Conservation (phyloP, 2,888 invertebrate species). For the Oegoconia quadripuncta region DNA sequence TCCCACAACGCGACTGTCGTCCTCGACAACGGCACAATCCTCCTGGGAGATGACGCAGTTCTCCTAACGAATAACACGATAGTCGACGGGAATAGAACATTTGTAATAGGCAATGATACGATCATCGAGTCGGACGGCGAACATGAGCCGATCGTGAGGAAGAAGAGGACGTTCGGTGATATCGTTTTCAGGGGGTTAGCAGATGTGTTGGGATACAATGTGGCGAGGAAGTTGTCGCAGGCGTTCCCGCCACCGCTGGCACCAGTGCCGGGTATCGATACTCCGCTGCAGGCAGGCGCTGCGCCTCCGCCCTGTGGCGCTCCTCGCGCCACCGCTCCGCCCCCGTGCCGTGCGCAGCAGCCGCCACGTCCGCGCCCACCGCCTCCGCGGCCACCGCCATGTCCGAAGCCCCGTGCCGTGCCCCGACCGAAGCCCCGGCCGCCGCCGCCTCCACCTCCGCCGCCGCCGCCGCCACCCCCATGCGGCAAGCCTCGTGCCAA, state of each 20-base stretch:
- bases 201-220: slow-evolving; percentile 67
- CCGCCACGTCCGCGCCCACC: slow-evolving; percentile 28
- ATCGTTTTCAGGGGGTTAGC: slow-evolving; percentile 73
- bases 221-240: slow-evolving; percentile 53
- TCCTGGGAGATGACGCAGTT: slow-evolving; percentile 22
- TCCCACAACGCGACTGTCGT: slow-evolving; percentile 20
- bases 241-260: slow-evolving; percentile 66
- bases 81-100: slow-evolving; percentile 23
- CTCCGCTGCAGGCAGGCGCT: slow-evolving; percentile 48
- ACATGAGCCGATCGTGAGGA: slow-evolving; percentile 59
- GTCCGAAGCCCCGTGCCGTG: slow-evolving; percentile 30
- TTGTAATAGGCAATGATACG: slow-evolving; percentile 20
- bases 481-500: slow-evolving; percentile 57
- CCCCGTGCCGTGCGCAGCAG: slow-evolving; percentile 26
- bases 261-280: slow-evolving; percentile 63
- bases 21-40: slow-evolving; percentile 32
- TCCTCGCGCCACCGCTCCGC: slow-evolving; percentile 25
- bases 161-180: slow-evolving; percentile 72
- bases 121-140: slow-evolving; percentile 26
- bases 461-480: slow-evolving; percentile 42
- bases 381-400: slow-evolving; percentile 29
- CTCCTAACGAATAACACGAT: slow-evolving; percentile 21
- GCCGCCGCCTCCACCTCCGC: slow-evolving; percentile 33
- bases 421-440: slow-evolving; percentile 38
- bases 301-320: slow-evolving; percentile 33